Conservation (phyloP, 2,797 vertebrate species). For the Tenualosa thibaudeaui region DNA sequence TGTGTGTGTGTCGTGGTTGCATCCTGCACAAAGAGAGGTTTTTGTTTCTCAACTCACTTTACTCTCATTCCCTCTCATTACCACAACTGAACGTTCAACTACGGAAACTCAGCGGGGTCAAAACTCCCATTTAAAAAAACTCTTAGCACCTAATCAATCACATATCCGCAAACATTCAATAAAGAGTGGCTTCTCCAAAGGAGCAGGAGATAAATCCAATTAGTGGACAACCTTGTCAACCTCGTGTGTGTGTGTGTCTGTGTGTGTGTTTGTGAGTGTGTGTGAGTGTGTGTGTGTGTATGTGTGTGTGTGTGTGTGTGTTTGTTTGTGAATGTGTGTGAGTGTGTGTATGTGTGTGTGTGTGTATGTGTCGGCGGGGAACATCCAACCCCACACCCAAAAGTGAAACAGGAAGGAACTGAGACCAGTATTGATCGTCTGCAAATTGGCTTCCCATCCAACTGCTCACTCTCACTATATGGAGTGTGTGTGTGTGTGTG, state of each 20-base stretch:
- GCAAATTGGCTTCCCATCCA: constrained; percentile 71
- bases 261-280: no score
- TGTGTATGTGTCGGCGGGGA: no score
- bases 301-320: no score
- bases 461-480: constrained; percentile 41
- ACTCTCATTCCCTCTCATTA: neutral
- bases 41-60: neutral
- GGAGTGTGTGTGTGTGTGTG: neutral
- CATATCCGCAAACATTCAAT: constrained; percentile 42
- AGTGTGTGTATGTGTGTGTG: no score
- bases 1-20: no score
- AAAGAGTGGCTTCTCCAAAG: constrained; percentile 36
- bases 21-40: no score
- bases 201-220: neutral
- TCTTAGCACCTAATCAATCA: neutral
- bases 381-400: neutral
- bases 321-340: no score
- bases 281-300: no score
- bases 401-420: constrained; percentile 71
- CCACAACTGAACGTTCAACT: neutral
- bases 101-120: neutral
- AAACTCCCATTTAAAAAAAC: constrained; percentile 17
- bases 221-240: no score
- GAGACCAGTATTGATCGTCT: constrained; percentile 73
- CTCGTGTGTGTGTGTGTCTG: no score